Base-by-base conservation (phyloP, 2,888 invertebrate genomes). In the Drosophila multiciliata region DNA sequence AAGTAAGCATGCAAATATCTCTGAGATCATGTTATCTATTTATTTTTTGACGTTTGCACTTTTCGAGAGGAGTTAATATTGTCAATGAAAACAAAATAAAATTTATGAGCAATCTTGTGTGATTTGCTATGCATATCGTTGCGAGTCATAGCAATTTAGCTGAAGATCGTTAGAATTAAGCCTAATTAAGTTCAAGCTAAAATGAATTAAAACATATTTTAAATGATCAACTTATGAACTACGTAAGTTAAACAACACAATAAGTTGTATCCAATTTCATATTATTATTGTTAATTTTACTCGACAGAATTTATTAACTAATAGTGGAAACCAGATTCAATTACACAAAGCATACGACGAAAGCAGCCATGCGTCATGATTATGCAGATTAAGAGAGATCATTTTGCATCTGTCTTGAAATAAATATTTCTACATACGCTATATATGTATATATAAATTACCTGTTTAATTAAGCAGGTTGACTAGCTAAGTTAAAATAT, bases 51-150 rank as follows among this genome's bases (percentile, higher is more conserved):
- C 38, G 35, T 42, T 45, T 45, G 15, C 20, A 45, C 7, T 45
- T 57, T 42, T 59, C 42, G 40, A 72, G 65, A 64, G 57, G 26
- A 9, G 33, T 17, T 40, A 52, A 38, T 17, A 33, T 26, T 35
- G 54, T 35, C 29, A 49, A 61, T 49, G 32, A 53, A 59, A 66
- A 52, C 62, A 45, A 40, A 8, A 23, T 23, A 26, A 35, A 52
- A 42, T 57, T 42, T 60, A 78, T 78, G 75, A 75, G 74, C 74
- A 73, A 78, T 72, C 50, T 60, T 20, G 45, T 42, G 1, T n/a
- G 62, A 40, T 52, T 63, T 53, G 45, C 4, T 15, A 45, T 8
- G 45, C 45, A 45, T 23, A 57, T 20, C 8, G 36, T 15, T 17
- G 36, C 73, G 75, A 77, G 20, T 75, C 78, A 72, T 38, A 23